Evolutionary conservation across 2,888 invertebrate genomes (phyloP), one percentile per base, ranked within the genome.

Genomic region (Ormyrus pomaceus): DNA sequence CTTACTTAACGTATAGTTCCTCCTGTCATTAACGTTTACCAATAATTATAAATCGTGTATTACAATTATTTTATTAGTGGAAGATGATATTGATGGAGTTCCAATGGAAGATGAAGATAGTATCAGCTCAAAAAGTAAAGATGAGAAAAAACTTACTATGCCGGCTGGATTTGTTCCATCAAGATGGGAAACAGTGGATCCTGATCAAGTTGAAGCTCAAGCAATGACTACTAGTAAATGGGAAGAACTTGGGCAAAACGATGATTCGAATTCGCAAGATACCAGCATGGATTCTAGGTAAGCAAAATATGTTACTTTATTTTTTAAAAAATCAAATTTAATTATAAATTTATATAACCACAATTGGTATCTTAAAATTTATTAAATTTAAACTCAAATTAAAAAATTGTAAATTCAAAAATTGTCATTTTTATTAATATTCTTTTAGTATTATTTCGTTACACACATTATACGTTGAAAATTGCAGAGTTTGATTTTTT

Each of bases 171-270:
- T 98, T 92, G 95, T 97, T 78, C 96, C 96, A 8, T 98, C 98
- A 1, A 96, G 97, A 90, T 99, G 99, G 99, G 98, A 99, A 93
- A 96, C 96, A 64, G 96, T 99, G 46, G 98, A 98, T 91, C 97
- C 97, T 46, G 95, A 95, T 86, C 94, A 95, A 89, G 92, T 94
- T 80, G 96, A 96, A 89, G 95, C 94, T 6, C 94, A 95, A 91
- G 96, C 96, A 7, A 95, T 96, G 93, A 96, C 95, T 1, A 96
- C 96, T 0, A 96, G 96, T 85, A 97, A 97, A 89, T 97, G 97
- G 97, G 97, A 97, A 88, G 92, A 95, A 65, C 90, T 96, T 71
- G 96, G 95, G 86, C 91, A 90, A 81, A 90, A 91, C 78, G 90
- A 89, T 51, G 90, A 89, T 82, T 90, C 89, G 2, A 90, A 90